Percentiles rank a stretch among this genome's conserved stretches.
These are phyloP conservation scores for Colletes collaris DNA, from an alignment of 2,888 invertebrate species.

Conservation along the genomic window DNA sequence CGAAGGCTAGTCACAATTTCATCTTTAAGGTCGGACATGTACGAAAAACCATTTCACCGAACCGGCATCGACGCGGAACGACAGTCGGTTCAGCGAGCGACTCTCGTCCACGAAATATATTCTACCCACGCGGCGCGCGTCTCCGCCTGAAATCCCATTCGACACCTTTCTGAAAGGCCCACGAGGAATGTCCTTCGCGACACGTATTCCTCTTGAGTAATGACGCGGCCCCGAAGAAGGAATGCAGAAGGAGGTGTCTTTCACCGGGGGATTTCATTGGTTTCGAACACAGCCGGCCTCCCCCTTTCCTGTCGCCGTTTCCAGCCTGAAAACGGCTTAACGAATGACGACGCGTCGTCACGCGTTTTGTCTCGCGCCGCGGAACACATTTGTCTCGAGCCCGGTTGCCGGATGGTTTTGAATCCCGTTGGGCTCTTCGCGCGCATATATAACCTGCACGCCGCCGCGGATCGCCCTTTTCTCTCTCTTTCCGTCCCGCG, in stretches of 20 bases:
- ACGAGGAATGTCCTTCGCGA: slow-evolving; percentile 65
- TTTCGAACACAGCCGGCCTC: slow-evolving; percentile 48
- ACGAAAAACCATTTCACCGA: neutral
- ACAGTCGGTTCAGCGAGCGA: neutral
- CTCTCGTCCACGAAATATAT: slow-evolving; percentile 21
- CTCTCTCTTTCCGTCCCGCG: slow-evolving; percentile 26
- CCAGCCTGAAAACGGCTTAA: slow-evolving; percentile 69
- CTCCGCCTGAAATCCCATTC: slow-evolving; percentile 30
- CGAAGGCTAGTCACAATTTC: too few relatives aligned
- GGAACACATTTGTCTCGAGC: slow-evolving; percentile 72
- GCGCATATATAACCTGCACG: slow-evolving; percentile 40
- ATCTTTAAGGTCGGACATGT: too few relatives aligned
- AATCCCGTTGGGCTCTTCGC: slow-evolving; percentile 61
- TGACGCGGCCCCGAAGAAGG: slow-evolving; percentile 60
- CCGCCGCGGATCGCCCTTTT: slow-evolving; percentile 39
- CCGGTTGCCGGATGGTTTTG: slow-evolving; percentile 64
- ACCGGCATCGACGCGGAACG: neutral
- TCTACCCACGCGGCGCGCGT: slow-evolving; percentile 39
- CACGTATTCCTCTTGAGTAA: slow-evolving; percentile 70
- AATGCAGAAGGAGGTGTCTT: slow-evolving; percentile 65
- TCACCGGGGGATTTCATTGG: slow-evolving; percentile 65
- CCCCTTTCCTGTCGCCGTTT: slow-evolving; percentile 42
- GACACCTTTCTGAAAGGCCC: slow-evolving; percentile 45
- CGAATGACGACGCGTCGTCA: slow-evolving; percentile 69
- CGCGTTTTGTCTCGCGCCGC: slow-evolving; percentile 71